phyloP scores from a whole-genome alignment of 2,113 vertebrate species.

The Corythaeola cristata region DNA sequence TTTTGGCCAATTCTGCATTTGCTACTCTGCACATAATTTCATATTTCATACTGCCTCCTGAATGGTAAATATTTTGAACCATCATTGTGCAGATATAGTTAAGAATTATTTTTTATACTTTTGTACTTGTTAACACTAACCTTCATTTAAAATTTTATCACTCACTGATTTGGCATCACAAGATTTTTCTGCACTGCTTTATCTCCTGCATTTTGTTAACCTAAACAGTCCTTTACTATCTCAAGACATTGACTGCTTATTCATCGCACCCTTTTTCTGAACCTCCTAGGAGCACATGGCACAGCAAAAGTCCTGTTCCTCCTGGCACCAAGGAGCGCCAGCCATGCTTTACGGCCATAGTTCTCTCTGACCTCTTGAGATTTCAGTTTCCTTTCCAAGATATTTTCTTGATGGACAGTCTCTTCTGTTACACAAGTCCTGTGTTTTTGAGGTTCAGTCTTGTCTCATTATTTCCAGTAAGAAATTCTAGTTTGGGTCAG shows the following conservation, averaged over 20 bases:
- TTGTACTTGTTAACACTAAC: background rate
- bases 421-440: background rate
- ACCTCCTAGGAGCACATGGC: background rate
- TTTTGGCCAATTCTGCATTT: background rate
- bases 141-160: background rate
- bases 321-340: fast-evolving
- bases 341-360: background rate
- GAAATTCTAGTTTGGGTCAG: background rate
- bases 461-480: background rate
- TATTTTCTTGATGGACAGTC: background rate
- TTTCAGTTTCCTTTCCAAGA: background rate
- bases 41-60: background rate
- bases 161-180: background rate
- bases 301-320: background rate
- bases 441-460: background rate
- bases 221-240: background rate
- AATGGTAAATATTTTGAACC: background rate
- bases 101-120: background rate
- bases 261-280: background rate
- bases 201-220: background rate
- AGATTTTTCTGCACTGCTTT: background rate
- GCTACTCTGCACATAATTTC: background rate
- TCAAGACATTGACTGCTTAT: background rate
- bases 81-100: background rate
- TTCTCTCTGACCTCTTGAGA: background rate